These are phyloP conservation scores for Sarcophaga peregrina DNA, from an alignment of 1,140 invertebrate species.

Conservation along the genomic window DNA sequence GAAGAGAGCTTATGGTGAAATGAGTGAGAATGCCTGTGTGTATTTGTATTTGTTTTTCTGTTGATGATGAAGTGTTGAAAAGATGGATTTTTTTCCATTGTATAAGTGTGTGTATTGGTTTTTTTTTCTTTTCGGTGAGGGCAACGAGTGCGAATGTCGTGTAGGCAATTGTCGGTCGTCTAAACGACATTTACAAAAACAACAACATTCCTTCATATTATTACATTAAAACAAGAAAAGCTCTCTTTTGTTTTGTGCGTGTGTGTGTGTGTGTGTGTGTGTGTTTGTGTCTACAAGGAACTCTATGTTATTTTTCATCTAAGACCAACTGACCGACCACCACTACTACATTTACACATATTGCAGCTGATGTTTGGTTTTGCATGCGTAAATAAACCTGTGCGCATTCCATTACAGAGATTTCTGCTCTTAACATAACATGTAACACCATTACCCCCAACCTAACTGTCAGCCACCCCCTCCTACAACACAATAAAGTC, in stretches of 20 bases:
- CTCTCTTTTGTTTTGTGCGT: background rate
- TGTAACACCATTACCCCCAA: background rate
- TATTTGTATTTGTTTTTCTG: background rate
- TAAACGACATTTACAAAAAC: background rate
- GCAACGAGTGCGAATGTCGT: constrained; percentile 37
- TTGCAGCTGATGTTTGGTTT: background rate
- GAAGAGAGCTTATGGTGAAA: too few species aligned
- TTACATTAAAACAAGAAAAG: background rate
- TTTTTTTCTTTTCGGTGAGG: constrained; percentile 30
- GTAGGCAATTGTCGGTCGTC: constrained; percentile 40
- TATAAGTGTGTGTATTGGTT: background rate
- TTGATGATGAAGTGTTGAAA: constrained; percentile 26
- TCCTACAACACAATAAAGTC: background rate
- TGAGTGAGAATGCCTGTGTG: background rate
- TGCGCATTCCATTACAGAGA: constrained; percentile 36
- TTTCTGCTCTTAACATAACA: background rate
- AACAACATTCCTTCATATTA: background rate
- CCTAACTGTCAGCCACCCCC: background rate
- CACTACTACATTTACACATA: background rate
- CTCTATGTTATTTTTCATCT: background rate
- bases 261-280: too few species aligned
- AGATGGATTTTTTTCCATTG: constrained; percentile 7
- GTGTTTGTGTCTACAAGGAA: too few species aligned
- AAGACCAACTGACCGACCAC: constrained; percentile 37
- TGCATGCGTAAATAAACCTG: constrained; percentile 28